phyloP scores from a whole-genome alignment of 2,888 invertebrate species.

The Eudemis profundana region DNA sequence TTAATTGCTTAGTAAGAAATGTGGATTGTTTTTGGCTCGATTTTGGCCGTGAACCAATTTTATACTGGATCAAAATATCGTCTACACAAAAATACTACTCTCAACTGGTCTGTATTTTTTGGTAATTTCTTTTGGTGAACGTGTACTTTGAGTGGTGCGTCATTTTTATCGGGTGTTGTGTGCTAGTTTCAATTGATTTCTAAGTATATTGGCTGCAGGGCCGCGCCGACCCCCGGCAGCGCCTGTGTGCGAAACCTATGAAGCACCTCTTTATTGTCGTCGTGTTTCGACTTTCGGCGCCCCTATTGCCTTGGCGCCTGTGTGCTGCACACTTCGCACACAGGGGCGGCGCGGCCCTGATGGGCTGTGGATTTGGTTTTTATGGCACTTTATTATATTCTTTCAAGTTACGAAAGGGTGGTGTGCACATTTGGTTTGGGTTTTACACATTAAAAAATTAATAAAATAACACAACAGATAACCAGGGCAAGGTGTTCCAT shows the following conservation, averaged over 20 bases:
- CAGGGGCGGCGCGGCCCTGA: no score
- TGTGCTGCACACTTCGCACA: no score
- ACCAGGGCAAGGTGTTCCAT: slow-evolving; percentile 20
- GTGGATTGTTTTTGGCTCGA: no score
- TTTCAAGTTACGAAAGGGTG: neutral
- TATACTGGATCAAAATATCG: neutral
- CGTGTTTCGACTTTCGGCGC: no score
- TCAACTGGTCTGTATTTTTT: neutral
- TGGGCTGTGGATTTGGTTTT: slow-evolving; percentile 5
- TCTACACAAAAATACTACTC: neutral
- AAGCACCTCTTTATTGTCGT: no score
- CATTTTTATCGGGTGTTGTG: slow-evolving; percentile 10
- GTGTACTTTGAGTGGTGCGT: neutral
- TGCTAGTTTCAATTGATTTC: slow-evolving; percentile 1
- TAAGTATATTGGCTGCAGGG: neutral
- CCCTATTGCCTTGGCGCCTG: no score
- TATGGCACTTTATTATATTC: slow-evolving; percentile 5
- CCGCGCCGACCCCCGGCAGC: no score
- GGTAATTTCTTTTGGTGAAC: neutral
- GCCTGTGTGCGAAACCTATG: no score
- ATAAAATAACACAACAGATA: slow-evolving; percentile 32
- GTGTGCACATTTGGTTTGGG: slow-evolving; percentile 23
- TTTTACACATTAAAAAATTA: slow-evolving; percentile 20
- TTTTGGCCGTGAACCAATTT: no score
- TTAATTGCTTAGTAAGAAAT: no score